Percentiles rank a stretch among this genome's conserved stretches.
Evolutionary conservation across 2,797 vertebrate species (phyloP).

Genomic region (Myotis pilosus): DNA sequence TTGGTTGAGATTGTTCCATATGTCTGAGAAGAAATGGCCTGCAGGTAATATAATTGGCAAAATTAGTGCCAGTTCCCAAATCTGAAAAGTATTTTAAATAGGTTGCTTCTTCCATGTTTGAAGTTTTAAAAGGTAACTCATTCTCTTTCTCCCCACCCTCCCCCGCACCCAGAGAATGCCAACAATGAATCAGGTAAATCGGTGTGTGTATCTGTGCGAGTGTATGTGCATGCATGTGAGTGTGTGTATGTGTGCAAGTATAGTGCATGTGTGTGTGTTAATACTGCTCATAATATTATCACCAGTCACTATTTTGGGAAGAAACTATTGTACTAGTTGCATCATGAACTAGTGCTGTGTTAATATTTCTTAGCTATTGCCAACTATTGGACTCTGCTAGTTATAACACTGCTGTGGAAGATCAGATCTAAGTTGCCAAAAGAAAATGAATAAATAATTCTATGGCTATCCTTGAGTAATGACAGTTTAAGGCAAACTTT

Average conservation of each 20-base stretch:
- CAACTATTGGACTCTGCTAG: fast-evolving
- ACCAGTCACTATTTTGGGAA: background rate
- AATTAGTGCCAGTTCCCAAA: background rate
- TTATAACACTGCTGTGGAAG: background rate
- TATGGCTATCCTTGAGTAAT: background rate
- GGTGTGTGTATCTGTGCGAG: background rate
- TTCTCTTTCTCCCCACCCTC: background rate
- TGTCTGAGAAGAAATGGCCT: background rate
- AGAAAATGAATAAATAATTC: background rate
- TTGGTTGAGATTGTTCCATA: background rate
- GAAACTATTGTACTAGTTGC: background rate
- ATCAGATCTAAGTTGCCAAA: background rate
- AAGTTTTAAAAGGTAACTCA: background rate
- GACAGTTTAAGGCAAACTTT: background rate
- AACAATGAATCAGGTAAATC: constrained; percentile 41
- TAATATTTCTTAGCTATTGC: background rate
- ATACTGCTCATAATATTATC: background rate
- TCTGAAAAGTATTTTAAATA: background rate
- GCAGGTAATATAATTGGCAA: background rate
- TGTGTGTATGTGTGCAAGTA: background rate
- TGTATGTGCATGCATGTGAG: background rate
- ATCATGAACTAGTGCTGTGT: background rate
- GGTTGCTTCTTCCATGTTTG: background rate
- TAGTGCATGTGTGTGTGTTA: background rate
- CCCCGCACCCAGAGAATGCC: background rate